Evolutionary conservation across 2,888 invertebrate genomes (phyloP).

Genomic region (Athetis lepigone): DNA sequence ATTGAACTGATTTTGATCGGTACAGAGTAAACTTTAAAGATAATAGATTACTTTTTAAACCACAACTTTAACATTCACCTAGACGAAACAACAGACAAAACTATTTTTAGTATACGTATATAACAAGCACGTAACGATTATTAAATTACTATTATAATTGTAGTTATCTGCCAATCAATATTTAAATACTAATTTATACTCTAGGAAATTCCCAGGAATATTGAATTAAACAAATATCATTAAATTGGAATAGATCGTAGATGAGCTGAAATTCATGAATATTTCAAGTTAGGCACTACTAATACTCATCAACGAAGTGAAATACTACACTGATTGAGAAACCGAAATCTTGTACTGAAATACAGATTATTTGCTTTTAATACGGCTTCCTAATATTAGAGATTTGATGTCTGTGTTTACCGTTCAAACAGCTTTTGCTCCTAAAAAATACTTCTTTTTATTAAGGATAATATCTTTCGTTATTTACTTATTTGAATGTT

Average conservation of each 20-base stretch:
- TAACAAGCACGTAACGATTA: constrained; percentile 4
- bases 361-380: constrained; percentile 46
- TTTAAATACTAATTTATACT: not conserved
- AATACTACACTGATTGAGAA: constrained; percentile 32
- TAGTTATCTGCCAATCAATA: constrained; percentile 9
- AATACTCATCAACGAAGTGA: constrained; percentile 32
- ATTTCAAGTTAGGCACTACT: constrained; percentile 12
- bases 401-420: constrained; percentile 24
- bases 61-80: too few relatives aligned
- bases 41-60: too few relatives aligned
- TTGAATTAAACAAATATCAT: constrained; percentile 25
- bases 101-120: too few relatives aligned
- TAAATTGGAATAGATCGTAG: constrained; percentile 12
- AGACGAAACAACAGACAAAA: too few relatives aligned
- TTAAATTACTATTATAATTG: constrained; percentile 15
- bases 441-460: constrained; percentile 4
- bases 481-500: not conserved
- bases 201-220: constrained; percentile 4
- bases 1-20: too few relatives aligned
- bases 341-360: constrained; percentile 11
- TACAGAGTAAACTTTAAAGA: too few relatives aligned
- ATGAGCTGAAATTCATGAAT: constrained; percentile 8
- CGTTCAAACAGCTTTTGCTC: constrained; percentile 19
- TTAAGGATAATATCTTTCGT: not conserved
- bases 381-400: constrained; percentile 32